Base-by-base conservation (phyloP, 2,797 vertebrate species). In the Sebastes miniatus region DNA sequence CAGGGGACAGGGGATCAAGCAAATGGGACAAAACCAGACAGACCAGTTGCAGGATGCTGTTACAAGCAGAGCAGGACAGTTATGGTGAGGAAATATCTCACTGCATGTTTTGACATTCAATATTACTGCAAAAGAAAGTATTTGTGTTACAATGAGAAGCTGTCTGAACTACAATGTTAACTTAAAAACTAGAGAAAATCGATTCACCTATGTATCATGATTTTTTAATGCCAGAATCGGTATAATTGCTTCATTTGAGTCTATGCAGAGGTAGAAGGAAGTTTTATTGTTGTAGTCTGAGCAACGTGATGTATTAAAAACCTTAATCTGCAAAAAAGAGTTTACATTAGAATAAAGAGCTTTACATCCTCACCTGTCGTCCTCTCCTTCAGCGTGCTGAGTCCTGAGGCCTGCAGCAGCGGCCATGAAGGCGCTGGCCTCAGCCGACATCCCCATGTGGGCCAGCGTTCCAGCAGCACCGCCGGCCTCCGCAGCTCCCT, bases 381-480 rank as follows among this genome's bases (percentile, higher is more conserved):
- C 98, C 88, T 99, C 98, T 85, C 96, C 97, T 88, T 98, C 97
- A 59, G 95, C 95, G 0, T 97, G 96, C 87, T 97, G 96, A 89
- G 93, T 96, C 95, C 97, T 96, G 92, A 98, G 90, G 3, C 97
- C 91, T 11, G 97, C 96, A 1, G 96, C 95, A 2, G 96, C 95
- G 3, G 93, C 94, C 29, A 95, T 93, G 69, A 97, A 76, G 50
- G 93, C 94, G 4, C 89, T 92, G 56, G 65, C 91, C 72, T 95
- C 95, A 36, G 91, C 93, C 16, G 88, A 95, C 90, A 87, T 95
- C 70, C 6, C 95, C 95, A 93, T 93, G 78, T 92, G 90, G 62
- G 83, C 89, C 75, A 93, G 77, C 0, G 91, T 85, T 58, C 93
- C 86, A 0, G 93, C 91, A 3, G 95, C 84, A 32, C 90, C 58